phyloP scores from a whole-genome alignment of 2,113 vertebrate species.

The Atherinomorus stipes region DNA sequence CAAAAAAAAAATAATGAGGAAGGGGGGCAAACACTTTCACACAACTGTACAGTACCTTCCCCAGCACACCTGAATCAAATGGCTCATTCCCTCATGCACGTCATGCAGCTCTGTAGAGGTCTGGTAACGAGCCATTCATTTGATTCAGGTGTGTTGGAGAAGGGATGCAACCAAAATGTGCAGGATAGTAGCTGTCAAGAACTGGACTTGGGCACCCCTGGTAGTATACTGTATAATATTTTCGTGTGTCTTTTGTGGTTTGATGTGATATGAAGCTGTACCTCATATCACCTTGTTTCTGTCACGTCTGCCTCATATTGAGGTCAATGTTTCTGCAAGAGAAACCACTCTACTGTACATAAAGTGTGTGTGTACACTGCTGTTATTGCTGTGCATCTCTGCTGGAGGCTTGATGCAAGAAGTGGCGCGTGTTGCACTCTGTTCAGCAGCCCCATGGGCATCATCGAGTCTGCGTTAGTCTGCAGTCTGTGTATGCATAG shows the following conservation, averaged over 20 bases:
- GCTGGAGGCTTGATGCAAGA: slow-evolving; percentile 30
- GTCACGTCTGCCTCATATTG: slow-evolving; percentile 1
- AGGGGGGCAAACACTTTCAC: no score
- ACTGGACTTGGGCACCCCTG: no score
- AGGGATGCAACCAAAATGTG: no score
- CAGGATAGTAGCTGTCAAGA: no score
- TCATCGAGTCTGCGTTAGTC: not conserved
- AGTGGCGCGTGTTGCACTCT: slow-evolving; percentile 31
- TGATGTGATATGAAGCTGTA: not conserved
- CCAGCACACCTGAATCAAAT: no score
- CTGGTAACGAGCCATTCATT: no score
- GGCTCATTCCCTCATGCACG: no score
- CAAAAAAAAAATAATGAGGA: no score
- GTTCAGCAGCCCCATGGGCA: not conserved
- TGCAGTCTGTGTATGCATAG: not conserved
- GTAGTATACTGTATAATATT: no score
- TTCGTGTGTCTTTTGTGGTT: not conserved
- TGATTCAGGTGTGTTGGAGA: no score
- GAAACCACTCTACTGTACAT: not conserved
- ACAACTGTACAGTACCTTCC: no score
- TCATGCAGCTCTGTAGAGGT: no score
- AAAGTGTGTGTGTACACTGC: slow-evolving; percentile 8
- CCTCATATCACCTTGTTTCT: not conserved
- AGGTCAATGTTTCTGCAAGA: slow-evolving; percentile 40
- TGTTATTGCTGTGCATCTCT: slow-evolving; percentile 14